A percentile compares a stretch with the other conserved stretches of the same genome.
Evolutionary conservation across 2,113 vertebrate genomes (phyloP).

Genomic region (Muscicapa adusta): DNA sequence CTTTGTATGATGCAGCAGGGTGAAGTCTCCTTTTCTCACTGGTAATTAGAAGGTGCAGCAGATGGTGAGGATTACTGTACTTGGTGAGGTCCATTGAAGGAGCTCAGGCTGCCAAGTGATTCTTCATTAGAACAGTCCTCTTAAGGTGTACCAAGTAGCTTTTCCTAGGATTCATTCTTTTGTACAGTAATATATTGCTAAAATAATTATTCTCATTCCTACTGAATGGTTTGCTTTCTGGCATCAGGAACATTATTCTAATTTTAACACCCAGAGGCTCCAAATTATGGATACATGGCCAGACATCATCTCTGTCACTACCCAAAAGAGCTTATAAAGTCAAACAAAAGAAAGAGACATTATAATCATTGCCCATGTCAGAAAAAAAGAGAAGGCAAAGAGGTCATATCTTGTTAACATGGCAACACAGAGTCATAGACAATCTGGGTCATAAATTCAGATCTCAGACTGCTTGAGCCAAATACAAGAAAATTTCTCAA

Average conservation of each 20-base stretch:
- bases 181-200: background rate
- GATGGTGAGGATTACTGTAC: background rate
- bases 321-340: background rate
- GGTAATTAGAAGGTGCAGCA: slow-evolving; percentile 29
- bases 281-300: background rate
- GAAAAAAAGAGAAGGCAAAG: background rate
- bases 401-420: background rate
- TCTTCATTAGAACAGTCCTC: background rate
- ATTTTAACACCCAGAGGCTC: background rate
- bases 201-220: background rate
- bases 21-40: slow-evolving; percentile 6
- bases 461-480: background rate
- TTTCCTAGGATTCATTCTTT: background rate
- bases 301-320: background rate
- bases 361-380: background rate
- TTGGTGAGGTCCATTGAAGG: background rate
- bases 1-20: background rate
- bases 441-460: background rate
- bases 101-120: background rate
- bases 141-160: background rate
- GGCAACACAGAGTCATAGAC: background rate
- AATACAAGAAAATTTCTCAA: background rate
- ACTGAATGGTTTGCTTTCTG: background rate
- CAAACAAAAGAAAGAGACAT: background rate
- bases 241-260: background rate